phyloP scores from a whole-genome alignment of 2,888 invertebrate species.

The Acheta domesticus region DNA sequence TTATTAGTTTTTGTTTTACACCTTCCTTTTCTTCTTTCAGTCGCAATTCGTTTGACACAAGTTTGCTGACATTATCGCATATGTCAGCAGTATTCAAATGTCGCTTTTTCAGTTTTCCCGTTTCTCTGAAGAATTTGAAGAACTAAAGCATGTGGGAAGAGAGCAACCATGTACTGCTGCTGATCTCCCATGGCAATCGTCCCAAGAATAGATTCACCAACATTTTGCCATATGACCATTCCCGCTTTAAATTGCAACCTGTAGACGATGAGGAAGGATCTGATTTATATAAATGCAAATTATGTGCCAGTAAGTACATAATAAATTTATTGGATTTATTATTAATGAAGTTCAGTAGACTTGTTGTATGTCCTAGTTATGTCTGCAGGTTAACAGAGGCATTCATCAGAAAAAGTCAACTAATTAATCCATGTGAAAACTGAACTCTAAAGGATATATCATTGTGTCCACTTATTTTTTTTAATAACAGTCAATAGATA shows the following conservation, averaged over 20 bases:
- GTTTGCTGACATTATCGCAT: constrained; percentile 87
- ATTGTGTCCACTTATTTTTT: too few relatives aligned
- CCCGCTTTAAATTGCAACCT: constrained; percentile 88
- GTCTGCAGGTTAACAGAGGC: too few relatives aligned
- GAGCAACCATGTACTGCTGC: constrained; percentile 91
- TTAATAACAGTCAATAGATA: too few relatives aligned
- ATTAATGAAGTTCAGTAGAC: too few relatives aligned
- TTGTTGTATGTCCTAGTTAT: too few relatives aligned
- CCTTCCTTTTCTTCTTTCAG: constrained; percentile 45
- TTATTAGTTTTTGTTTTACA: background rate
- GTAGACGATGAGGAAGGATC: constrained; percentile 95
- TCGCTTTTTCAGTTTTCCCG: too few relatives aligned
- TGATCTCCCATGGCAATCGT: constrained; percentile 90
- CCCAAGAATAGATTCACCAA: constrained; percentile 99
- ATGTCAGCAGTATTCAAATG: constrained; percentile 99
- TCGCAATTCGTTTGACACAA: constrained; percentile 81
- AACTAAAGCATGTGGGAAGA: constrained; percentile 90
- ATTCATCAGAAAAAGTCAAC: too few relatives aligned
- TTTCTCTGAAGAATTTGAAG: constrained; percentile 98
- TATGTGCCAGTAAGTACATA: constrained; percentile 75
- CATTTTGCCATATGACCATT: constrained; percentile 97
- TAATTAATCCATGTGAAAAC: too few relatives aligned
- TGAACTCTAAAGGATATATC: too few relatives aligned
- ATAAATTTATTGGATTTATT: too few relatives aligned
- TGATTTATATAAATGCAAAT: constrained; percentile 94